These are phyloP conservation scores for Glyptemys insculpta DNA, from an alignment of 2,797 vertebrate species.

Conservation along the genomic window DNA sequence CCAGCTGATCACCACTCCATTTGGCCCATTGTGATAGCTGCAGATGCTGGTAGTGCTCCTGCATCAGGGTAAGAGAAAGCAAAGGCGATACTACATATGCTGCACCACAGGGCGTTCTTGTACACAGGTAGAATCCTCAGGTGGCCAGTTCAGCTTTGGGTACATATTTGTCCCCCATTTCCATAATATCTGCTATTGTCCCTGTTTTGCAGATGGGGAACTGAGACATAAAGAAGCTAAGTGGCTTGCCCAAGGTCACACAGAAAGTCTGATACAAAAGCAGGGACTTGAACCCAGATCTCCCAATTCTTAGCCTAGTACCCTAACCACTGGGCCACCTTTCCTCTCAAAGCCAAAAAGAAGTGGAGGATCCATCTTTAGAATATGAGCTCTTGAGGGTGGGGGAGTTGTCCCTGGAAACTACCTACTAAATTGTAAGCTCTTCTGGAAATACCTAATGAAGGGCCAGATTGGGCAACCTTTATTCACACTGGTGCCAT, in stretches of 20 bases:
- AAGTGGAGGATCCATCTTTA: not conserved
- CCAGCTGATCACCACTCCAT: not conserved
- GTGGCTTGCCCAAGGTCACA: not conserved
- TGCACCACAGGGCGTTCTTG: not conserved
- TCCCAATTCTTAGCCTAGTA: not conserved
- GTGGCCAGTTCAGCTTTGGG: not conserved
- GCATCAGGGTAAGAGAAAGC: not conserved
- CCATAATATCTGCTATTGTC: not conserved
- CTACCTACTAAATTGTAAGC: not conserved
- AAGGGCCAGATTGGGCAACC: not conserved
- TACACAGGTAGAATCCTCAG: not conserved
- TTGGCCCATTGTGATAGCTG: not conserved
- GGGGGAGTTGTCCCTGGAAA: not conserved
- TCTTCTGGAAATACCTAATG: conserved; percentile 30
- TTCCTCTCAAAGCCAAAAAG: not conserved
- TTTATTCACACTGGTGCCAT: not conserved
- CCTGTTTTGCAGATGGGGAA: not conserved
- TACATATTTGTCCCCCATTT: not conserved
- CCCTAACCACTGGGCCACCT: not conserved
- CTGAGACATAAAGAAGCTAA: too few species aligned
- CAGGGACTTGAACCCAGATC: not conserved
- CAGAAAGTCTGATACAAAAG: not conserved
- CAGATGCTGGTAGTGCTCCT: not conserved
- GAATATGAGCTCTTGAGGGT: not conserved
- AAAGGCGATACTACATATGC: not conserved